These are phyloP conservation scores for Speoplatyrhinus poulsoni DNA, from an alignment of 2,113 vertebrate genomes.

Conservation along the genomic window DNA sequence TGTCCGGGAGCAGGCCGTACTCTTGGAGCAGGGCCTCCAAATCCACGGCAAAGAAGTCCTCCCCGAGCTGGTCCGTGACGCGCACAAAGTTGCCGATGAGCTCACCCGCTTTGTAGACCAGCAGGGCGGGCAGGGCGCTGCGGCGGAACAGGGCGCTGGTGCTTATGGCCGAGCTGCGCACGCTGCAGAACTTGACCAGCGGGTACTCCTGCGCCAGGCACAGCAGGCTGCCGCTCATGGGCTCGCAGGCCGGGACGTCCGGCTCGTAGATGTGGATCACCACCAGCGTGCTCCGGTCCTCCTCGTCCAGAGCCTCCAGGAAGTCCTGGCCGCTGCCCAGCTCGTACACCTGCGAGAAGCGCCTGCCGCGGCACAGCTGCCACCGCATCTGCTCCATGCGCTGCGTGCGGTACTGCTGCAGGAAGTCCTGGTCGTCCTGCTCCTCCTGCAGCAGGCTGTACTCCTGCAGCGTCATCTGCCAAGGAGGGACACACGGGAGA, in stretches of 20 bases:
- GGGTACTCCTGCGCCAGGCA: constrained; percentile 94
- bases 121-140: constrained; percentile 89
- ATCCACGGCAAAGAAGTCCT: constrained; percentile 97
- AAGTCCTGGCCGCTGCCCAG: constrained; percentile 88
- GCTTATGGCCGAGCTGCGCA: constrained; percentile 88
- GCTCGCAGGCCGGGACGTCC: constrained; percentile 84
- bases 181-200: constrained; percentile 89
- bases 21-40: constrained; percentile 94
- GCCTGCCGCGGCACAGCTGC: constrained; percentile 85
- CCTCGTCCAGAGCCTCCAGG: constrained; percentile 90
- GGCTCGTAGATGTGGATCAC: constrained; percentile 95
- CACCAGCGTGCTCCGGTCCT: constrained; percentile 86
- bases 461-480: constrained; percentile 89
- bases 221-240: constrained; percentile 90
- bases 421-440: constrained; percentile 88
- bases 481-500: not conserved
- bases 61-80: constrained; percentile 94
- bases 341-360: constrained; percentile 87
- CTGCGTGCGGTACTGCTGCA: constrained; percentile 94
- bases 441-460: constrained; percentile 83
- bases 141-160: constrained; percentile 88
- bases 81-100: constrained; percentile 96
- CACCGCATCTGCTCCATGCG: constrained; percentile 94
- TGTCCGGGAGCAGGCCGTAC: constrained; percentile 92
- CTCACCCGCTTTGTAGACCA: constrained; percentile 92